Percentiles rank a stretch among this genome's conserved stretches.
Evolutionary conservation across 2,113 vertebrate species (phyloP).

Genomic region (Paralichthys olivaceus): DNA sequence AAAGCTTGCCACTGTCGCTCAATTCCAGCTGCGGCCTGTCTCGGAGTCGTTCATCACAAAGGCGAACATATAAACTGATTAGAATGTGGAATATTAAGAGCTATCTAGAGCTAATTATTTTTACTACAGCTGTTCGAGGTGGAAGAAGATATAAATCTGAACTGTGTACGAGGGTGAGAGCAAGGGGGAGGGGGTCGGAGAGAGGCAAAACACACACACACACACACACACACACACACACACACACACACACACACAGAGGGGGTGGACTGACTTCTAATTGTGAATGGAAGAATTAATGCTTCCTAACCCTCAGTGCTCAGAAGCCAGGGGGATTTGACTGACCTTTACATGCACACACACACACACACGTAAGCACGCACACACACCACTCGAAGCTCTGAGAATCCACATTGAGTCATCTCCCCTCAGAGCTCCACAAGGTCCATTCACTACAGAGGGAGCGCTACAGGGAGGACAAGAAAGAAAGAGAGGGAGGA

Average conservation of each 20-base stretch:
- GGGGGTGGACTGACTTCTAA: not conserved
- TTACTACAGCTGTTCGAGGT: slow-evolving; percentile 16
- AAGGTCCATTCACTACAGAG: slow-evolving; percentile 44
- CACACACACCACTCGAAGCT: slow-evolving; percentile 12
- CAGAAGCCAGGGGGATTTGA: slow-evolving; percentile 34
- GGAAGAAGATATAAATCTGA: slow-evolving; percentile 25
- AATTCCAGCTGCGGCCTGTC: slow-evolving; percentile 1
- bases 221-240: not conserved
- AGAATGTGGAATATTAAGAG: slow-evolving; percentile 14
- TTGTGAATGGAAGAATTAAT: slow-evolving; percentile 56
- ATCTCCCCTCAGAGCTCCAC: slow-evolving; percentile 46
- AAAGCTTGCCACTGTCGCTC: not conserved
- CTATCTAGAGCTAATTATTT: slow-evolving; percentile 25
- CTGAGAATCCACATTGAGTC: slow-evolving; percentile 49
- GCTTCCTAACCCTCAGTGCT: slow-evolving; percentile 44
- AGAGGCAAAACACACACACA: not conserved
- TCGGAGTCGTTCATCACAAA: slow-evolving; percentile 2
- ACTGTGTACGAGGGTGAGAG: not conserved
- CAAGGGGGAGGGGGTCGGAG: not conserved
- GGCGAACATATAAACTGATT: slow-evolving; percentile 19
- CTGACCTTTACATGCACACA: slow-evolving; percentile 43
- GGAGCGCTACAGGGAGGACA: slow-evolving; percentile 44
- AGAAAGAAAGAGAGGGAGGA: slow-evolving; percentile 12
- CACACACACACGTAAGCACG: not conserved
- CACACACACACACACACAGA: too few relatives aligned